phyloP scores from a whole-genome alignment of 2,113 vertebrate genomes.

The Nyctereutes procyonoides region DNA sequence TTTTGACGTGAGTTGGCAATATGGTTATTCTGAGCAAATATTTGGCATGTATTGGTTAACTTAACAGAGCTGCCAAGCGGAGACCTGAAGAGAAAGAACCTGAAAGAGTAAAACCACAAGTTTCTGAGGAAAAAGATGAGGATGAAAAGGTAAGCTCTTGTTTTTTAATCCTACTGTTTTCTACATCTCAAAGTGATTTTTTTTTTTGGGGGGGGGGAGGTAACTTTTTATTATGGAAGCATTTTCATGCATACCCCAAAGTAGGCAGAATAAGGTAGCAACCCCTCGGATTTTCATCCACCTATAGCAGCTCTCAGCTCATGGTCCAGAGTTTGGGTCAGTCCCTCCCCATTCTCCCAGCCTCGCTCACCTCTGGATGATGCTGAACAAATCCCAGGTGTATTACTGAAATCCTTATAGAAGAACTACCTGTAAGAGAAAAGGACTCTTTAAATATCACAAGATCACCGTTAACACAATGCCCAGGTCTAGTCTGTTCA shows the following conservation, averaged over 20 bases:
- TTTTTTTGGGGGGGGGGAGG: neutral
- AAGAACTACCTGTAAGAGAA: neutral
- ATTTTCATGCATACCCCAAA: neutral
- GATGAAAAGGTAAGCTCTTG: slow-evolving; percentile 58
- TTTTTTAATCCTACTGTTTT: neutral
- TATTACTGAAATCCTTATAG: neutral
- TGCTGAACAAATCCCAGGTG: neutral
- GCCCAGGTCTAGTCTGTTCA: neutral
- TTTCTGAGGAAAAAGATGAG: slow-evolving; percentile 60
- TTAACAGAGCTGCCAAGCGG: slow-evolving; percentile 56
- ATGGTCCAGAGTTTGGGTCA: neutral
- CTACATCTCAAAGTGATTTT: neutral
- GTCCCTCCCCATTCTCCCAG: neutral
- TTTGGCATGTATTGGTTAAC: neutral
- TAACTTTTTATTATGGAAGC: neutral
- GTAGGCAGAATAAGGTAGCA: neutral
- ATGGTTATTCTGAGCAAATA: neutral
- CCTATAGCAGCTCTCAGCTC: neutral
- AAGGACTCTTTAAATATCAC: neutral
- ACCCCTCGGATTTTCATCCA: too few relatives aligned
- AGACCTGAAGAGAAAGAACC: slow-evolving; percentile 61
- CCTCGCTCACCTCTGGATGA: neutral
- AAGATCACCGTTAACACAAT: neutral
- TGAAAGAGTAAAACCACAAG: neutral
- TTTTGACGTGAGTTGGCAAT: neutral